Base-by-base conservation (phyloP, 2,113 vertebrate species). In the Macrotus californicus region DNA sequence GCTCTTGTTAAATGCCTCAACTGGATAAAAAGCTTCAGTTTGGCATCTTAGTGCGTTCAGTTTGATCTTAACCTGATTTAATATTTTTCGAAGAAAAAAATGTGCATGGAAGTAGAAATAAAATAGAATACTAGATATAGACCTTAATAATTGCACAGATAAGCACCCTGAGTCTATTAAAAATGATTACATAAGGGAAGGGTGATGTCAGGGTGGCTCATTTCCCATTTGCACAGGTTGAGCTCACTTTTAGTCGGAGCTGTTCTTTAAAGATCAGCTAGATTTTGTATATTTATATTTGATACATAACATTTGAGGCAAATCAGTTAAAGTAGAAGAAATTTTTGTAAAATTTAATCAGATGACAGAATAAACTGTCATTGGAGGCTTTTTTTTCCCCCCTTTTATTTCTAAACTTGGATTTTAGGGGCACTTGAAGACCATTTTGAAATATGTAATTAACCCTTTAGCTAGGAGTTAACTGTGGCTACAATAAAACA, bases 61-160 rank as follows among this genome's bases (percentile, higher is more conserved):
- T 82, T 70, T 50, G n/a, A 34, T 84, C 67, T 70, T 77, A 43
- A 76, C 66, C 34, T 83, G 61, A 34, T 77, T 77, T 76, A 75
- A 85, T 34, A n/a, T 92, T 92, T 92, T 90, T 69, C 48, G 43
- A 81, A 85, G 46, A 50, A 81, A 89, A 48, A 96, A 69, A 73
- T 84, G 39, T 79, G 29, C 34, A 36, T 64, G 18, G 22, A 79
- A 59, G 87, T 22, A 81, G 41, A 82, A 43, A 91, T 88, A 80
- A 96, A 84, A 29, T 36, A 26, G 13, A 69, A 61, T 82, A 61
- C n/a, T 73, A 52, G 12, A 59, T 77, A 16, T 61, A 39, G 76
- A 54, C 21, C 26, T 79, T 92, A 75, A 41, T 69, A 73, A 34
- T 36, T 80, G n/a, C 11, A 59, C 13, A 82, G 36, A 31, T 89